Percentiles rank a stretch among this genome's conserved stretches.
Evolutionary conservation across 2,113 vertebrate genomes (phyloP).

Genomic region (Hypomesus transpacificus): DNA sequence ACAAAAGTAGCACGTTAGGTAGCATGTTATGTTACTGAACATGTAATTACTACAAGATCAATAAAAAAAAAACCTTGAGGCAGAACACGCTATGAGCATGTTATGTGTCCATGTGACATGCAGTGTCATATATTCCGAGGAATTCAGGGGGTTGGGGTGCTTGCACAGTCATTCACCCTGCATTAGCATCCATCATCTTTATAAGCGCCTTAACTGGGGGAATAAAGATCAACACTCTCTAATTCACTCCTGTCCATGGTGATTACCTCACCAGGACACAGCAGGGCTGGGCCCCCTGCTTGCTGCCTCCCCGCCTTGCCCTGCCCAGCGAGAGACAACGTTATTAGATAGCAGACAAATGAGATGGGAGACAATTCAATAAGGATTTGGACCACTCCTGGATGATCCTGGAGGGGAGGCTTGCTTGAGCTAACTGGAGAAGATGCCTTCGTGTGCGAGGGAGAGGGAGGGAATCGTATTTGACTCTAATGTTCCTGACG

Average conservation of each 20-base stretch:
- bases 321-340: conserved; percentile 38
- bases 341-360: conserved; percentile 63
- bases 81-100: neutral
- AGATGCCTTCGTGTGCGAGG: neutral
- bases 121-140: neutral
- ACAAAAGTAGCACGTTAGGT: neutral
- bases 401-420: conserved; percentile 36
- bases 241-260: conserved; percentile 50
- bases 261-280: conserved; percentile 34
- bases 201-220: conserved; percentile 43
- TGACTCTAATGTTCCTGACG: neutral
- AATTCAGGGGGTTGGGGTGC: neutral
- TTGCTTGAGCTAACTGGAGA: conserved; percentile 3
- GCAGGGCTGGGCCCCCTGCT: conserved; percentile 23
- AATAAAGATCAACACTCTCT: conserved; percentile 46
- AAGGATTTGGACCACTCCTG: conserved; percentile 48
- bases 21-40: no score
- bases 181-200: conserved; percentile 43
- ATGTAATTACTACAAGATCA: neutral
- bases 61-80: neutral
- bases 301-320: conserved; percentile 21
- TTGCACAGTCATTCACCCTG: conserved; percentile 31
- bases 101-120: neutral
- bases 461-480: no score
- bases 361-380: conserved; percentile 58